Evolutionary conservation across 2,113 vertebrate genomes (phyloP).

Genomic region (Anarrhichthys ocellatus): DNA sequence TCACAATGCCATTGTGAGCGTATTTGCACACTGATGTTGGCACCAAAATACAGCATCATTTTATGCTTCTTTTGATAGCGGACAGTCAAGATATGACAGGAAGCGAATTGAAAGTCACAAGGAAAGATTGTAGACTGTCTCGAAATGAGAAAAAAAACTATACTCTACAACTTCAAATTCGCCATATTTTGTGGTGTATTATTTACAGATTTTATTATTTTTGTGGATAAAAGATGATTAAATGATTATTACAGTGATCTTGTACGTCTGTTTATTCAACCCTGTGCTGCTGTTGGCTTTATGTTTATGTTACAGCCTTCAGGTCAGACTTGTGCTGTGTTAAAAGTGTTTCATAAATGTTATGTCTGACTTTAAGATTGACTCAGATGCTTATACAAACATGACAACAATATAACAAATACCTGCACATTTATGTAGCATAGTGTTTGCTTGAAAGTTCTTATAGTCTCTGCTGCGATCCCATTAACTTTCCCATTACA

Average conservation of each 20-base stretch:
- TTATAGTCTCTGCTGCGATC: constrained; percentile 1
- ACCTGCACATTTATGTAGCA: constrained; percentile 18
- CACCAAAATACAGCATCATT: too few relatives aligned
- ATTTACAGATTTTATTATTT: background rate
- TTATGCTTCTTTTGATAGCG: too few relatives aligned
- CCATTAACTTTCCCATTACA: constrained; percentile 41
- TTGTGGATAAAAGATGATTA: background rate
- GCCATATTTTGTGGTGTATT: background rate
- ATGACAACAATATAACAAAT: background rate
- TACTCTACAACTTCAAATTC: background rate
- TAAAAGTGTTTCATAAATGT: constrained; percentile 1
- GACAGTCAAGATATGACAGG: too few relatives aligned
- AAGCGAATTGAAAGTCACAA: background rate
- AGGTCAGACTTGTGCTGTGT: background rate
- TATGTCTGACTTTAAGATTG: background rate
- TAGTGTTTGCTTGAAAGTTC: constrained; percentile 10
- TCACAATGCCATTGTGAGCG: too few relatives aligned
- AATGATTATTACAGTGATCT: background rate
- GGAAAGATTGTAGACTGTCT: background rate
- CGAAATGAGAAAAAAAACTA: background rate
- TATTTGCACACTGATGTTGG: too few relatives aligned
- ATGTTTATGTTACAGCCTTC: background rate
- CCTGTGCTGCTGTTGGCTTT: background rate
- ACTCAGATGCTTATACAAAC: background rate
- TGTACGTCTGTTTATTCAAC: background rate